Evolutionary conservation across 2,797 vertebrate genomes (phyloP).

Genomic region (Dendrocincla tyrannina): DNA sequence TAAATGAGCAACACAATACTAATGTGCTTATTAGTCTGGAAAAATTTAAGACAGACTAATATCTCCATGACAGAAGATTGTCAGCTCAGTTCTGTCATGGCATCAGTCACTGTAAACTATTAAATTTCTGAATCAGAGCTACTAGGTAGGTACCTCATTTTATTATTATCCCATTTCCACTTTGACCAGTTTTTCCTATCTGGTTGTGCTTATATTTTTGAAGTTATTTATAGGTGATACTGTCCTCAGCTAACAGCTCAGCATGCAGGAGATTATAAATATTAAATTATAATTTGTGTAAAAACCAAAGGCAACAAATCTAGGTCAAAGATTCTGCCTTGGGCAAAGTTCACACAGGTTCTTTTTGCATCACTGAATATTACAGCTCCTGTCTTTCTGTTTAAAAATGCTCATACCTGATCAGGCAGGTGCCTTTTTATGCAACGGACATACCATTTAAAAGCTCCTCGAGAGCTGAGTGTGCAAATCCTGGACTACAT

Average conservation of each 20-base stretch:
- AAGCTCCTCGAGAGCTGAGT: neutral
- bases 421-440: neutral
- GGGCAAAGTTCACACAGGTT: slow-evolving; percentile 24
- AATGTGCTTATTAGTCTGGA: slow-evolving; percentile 48
- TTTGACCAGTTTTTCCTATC: neutral
- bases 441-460: neutral
- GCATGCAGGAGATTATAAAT: neutral
- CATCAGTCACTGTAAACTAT: slow-evolving; percentile 46
- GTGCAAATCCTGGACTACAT: neutral
- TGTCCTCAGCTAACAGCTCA: neutral
- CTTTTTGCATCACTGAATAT: slow-evolving; percentile 38
- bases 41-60: slow-evolving; percentile 49
- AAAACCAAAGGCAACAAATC: slow-evolving; percentile 31
- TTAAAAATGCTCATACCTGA: neutral
- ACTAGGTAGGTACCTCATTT: neutral
- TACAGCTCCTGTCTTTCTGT: neutral
- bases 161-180: neutral
- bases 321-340: slow-evolving; percentile 44
- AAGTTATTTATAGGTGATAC: slow-evolving; percentile 33
- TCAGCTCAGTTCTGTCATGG: slow-evolving; percentile 45
- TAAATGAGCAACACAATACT: neutral
- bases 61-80: slow-evolving; percentile 43
- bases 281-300: slow-evolving; percentile 34
- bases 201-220: neutral
- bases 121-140: slow-evolving; percentile 13